A percentile compares a stretch with the other conserved stretches of the same genome.
phyloP scores from a whole-genome alignment of 2,888 invertebrate genomes.

The Metallyticus violacea region DNA sequence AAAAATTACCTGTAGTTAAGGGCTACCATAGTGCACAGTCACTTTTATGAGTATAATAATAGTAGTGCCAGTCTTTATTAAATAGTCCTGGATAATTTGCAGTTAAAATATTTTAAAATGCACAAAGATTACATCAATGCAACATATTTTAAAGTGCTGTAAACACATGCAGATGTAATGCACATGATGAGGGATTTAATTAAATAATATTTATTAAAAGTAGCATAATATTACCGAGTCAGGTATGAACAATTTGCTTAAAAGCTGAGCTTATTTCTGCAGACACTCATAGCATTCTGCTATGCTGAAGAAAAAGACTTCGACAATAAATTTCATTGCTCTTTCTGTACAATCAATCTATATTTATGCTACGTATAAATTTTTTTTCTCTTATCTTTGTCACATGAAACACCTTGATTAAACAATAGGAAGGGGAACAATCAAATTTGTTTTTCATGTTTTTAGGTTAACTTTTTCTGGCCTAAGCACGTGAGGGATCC shows the following conservation, averaged over 20 bases:
- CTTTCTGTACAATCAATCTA: background rate
- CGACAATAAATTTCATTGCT: background rate
- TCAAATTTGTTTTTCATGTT: too few relatives aligned
- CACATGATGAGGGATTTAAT: background rate
- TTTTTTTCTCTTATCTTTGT: too few relatives aligned
- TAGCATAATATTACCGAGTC: background rate
- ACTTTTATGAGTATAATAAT: background rate
- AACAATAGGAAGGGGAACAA: too few relatives aligned
- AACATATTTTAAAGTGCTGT: background rate
- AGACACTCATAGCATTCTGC: too few relatives aligned
- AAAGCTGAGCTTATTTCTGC: background rate
- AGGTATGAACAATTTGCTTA: background rate
- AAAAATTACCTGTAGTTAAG: too few relatives aligned
- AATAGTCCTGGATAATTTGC: background rate
- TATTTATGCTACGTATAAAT: too few relatives aligned
- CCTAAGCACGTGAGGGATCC: too few relatives aligned
- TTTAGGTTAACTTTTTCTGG: too few relatives aligned
- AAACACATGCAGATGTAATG: background rate
- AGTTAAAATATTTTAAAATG: background rate
- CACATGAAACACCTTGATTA: too few relatives aligned
- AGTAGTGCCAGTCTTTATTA: background rate
- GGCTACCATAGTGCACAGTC: too few relatives aligned
- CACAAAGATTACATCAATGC: background rate
- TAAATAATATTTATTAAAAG: background rate
- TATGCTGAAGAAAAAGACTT: background rate